phyloP scores from a whole-genome alignment of 2,888 invertebrate species.

The Gari tellinella region DNA sequence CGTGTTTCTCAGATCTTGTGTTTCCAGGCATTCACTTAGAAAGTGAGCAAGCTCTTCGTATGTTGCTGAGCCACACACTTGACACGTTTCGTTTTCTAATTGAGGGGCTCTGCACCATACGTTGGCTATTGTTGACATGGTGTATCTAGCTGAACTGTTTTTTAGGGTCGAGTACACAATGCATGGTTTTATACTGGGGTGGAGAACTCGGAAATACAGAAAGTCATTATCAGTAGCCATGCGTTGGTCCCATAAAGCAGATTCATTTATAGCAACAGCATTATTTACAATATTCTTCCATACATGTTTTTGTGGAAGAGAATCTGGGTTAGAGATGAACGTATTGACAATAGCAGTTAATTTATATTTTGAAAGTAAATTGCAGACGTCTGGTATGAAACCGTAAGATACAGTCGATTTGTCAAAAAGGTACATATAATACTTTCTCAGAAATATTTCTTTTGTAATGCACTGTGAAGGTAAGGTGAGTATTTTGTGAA shows the following conservation, averaged over 20 bases:
- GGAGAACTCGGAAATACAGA: neutral
- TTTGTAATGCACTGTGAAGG: neutral
- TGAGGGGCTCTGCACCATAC: neutral
- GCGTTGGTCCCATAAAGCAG: neutral
- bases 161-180: neutral
- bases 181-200: neutral
- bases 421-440: neutral
- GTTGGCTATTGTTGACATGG: neutral
- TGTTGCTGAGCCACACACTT: no score
- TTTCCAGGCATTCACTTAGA: no score
- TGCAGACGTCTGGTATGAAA: no score
- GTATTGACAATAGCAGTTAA: neutral
- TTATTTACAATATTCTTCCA: neutral
- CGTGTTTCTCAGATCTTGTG: no score
- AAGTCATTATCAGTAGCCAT: neutral
- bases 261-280: neutral
- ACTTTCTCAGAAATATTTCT: neutral
- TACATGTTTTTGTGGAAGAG: neutral
- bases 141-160: neutral
- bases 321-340: neutral
- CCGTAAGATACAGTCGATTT: neutral
- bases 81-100: no score
- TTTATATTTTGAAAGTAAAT: no score
- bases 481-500: neutral
- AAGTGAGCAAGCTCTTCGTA: no score